Conservation (phyloP, 2,888 invertebrate species). For the Trisateles emortualis region DNA sequence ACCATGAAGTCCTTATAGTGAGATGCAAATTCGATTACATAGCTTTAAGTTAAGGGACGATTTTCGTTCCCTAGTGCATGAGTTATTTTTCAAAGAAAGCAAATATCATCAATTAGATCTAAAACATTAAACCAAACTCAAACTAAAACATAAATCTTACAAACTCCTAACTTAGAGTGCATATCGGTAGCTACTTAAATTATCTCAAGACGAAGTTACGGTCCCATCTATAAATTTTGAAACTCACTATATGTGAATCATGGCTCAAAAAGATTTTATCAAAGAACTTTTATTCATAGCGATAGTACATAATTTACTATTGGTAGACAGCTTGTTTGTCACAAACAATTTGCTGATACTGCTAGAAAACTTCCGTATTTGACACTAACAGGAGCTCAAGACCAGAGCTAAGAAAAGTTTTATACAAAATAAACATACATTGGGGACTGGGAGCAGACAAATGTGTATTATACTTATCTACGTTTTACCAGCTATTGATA, state of each 20-base stretch:
- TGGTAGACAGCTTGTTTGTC: conserved; percentile 6
- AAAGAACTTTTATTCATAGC: background rate
- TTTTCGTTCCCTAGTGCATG: too few relatives aligned
- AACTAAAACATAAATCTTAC: background rate
- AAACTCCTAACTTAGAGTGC: background rate
- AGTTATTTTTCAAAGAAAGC: too few relatives aligned
- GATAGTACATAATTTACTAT: background rate
- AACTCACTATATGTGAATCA: background rate
- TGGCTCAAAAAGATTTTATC: background rate
- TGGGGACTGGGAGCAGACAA: too few relatives aligned
- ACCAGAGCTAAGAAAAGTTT: background rate
- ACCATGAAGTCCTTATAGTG: too few relatives aligned
- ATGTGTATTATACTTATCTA: too few relatives aligned
- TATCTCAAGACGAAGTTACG: background rate
- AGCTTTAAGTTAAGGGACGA: too few relatives aligned
- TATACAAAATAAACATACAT: too few relatives aligned
- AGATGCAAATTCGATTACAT: too few relatives aligned
- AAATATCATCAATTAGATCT: too few relatives aligned
- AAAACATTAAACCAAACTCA: too few relatives aligned
- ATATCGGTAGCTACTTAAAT: background rate
- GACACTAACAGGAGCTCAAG: background rate
- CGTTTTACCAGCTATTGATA: too few relatives aligned
- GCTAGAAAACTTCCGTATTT: background rate
- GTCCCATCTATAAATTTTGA: background rate
- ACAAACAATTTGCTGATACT: conserved; percentile 1